Evolutionary conservation across 2,797 vertebrate species (phyloP), one percentile per base, ranked within the genome.

Genomic region (Babyrousa celebensis): DNA sequence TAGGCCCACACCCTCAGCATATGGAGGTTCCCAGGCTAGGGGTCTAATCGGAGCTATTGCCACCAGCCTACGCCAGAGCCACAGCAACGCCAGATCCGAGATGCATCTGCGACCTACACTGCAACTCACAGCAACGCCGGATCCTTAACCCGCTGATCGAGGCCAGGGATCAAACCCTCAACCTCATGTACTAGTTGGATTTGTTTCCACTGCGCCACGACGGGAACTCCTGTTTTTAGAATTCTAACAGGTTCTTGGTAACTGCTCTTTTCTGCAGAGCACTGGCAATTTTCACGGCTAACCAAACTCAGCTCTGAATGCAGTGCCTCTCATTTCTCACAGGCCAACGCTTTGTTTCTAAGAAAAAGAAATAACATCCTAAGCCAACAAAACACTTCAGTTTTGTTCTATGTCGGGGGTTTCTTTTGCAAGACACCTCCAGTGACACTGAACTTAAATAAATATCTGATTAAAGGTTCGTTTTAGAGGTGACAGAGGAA

Each of bases 361-460:
- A 92, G 67, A 60, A 56, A 67, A 10, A 85, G n/a, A 48, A 84
- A 62, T 11, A n/a, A 12, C 71, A 65, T 16, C 16, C 0, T 9
- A 36, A 96, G 29, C 18, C 67, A 84, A 36, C 4, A 67, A 63
- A 87, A 82, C 10, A 54, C 52, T 89, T 71, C 5, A 62, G 40
- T 54, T 92, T 85, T 92, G 90, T 89, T 95, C 88, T 63, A 21
- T 21, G 2, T 52, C 40, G 29, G n/a, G 54, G 21, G 10, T 71
- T 84, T 77, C 43, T 91, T 71, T 82, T 60, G 56, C 82, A 67
- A 92, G 54, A 3, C 12, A 18, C 67, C 48, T 75, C 14, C 20
- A 56, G 23, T 56, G 18, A 89, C 88, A 77, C 27, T n/a, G 78
- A 80, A 52, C 32, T 88, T 83, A 78, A 90, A 20, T 94, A 91